Conservation (phyloP, 2,113 vertebrate species). For the Eretmochelys imbricata region DNA sequence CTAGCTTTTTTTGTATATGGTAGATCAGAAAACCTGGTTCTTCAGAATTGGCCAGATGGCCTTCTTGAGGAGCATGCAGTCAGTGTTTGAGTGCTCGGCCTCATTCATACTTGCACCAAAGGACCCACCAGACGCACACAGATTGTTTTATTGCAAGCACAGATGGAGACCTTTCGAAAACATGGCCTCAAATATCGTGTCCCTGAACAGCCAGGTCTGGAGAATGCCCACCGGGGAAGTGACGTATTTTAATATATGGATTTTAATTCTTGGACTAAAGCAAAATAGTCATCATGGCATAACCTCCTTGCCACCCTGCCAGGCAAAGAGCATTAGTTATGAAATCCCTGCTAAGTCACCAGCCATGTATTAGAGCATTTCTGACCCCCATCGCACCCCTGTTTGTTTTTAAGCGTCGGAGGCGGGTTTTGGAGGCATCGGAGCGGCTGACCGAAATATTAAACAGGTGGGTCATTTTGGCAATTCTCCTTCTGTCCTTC, state of each 20-base stretch:
- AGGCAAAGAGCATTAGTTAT: background rate
- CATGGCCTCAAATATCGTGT: background rate
- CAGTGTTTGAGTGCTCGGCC: background rate
- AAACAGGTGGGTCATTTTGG: slow-evolving; percentile 73
- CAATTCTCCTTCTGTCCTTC: accelerated
- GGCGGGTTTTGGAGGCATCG: slow-evolving; percentile 82
- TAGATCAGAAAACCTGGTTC: background rate
- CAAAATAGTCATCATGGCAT: background rate
- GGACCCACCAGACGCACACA: background rate
- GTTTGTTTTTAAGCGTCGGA: slow-evolving; percentile 78
- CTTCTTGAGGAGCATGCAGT: background rate
- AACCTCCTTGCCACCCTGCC: background rate
- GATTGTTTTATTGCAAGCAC: background rate
- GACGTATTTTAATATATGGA: background rate
- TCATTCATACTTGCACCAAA: background rate
- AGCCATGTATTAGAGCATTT: accelerated
- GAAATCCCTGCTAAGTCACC: background rate
- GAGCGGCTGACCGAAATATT: slow-evolving; percentile 83
- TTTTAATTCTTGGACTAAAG: background rate
- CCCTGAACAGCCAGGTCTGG: background rate
- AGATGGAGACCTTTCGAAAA: background rate
- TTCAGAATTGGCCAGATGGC: background rate
- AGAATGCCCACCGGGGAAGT: background rate
- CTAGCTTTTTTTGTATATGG: background rate
- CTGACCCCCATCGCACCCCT: background rate